These are phyloP conservation scores for Encarsia formosa DNA, from an alignment of 2,888 invertebrate genomes.

Conservation along the genomic window DNA sequence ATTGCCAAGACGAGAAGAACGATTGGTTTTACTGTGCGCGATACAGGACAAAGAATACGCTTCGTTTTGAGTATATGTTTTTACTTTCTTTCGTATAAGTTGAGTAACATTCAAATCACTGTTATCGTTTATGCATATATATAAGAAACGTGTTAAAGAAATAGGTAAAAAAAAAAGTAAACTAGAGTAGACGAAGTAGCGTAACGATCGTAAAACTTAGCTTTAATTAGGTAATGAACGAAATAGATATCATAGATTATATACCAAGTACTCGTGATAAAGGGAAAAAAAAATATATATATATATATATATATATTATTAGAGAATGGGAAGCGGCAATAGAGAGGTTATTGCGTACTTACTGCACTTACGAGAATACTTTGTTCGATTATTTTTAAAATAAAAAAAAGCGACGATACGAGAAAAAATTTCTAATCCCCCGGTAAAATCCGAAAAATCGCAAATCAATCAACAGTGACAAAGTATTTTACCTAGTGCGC, in stretches of 20 bases:
- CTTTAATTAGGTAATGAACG: slow-evolving; percentile 4
- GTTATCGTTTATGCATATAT: slow-evolving; percentile 6
- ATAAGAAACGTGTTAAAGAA: slow-evolving; percentile 19
- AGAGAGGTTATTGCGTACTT: too few species aligned
- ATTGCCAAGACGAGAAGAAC: too few species aligned
- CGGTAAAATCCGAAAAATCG: too few species aligned
- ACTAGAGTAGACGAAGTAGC: slow-evolving; percentile 20
- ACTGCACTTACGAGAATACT: too few species aligned
- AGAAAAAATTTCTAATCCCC: too few species aligned
- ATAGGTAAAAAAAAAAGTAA: slow-evolving; percentile 13
- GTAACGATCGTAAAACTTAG: slow-evolving; percentile 17
- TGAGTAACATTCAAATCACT: neutral
- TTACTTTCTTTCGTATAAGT: neutral
- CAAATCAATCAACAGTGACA: too few species aligned
- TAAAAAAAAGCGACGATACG: too few species aligned
- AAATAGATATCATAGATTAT: slow-evolving; percentile 23
- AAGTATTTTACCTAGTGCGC: too few species aligned
- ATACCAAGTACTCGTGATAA: slow-evolving; percentile 25
- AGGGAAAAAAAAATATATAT: slow-evolving; percentile 18
- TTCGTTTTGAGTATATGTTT: neutral
- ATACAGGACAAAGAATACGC: neutral
- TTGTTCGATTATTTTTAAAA: too few species aligned
- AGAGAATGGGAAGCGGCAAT: too few species aligned
- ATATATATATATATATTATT: too few species aligned
- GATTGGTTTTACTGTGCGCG: neutral